Evolutionary conservation across 2,888 invertebrate species (phyloP).

Genomic region (Serripes groenlandicus): DNA sequence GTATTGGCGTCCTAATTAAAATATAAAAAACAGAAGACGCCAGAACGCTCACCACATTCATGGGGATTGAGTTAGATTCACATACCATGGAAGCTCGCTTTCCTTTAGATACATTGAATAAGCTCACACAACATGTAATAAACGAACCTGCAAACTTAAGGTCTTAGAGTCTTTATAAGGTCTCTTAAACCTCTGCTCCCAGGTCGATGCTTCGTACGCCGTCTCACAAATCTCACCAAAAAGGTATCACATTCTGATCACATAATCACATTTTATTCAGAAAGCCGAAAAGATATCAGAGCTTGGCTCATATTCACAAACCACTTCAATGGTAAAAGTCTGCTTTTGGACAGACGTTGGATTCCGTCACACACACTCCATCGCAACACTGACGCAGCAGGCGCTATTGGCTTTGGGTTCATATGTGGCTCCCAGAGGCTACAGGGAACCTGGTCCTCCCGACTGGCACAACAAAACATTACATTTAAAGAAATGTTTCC

Average conservation of each 20-base stretch:
- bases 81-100: slow-evolving; percentile 47
- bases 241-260: slow-evolving; percentile 39
- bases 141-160: slow-evolving; percentile 18
- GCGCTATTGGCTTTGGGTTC: slow-evolving; percentile 57
- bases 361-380: background rate
- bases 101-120: slow-evolving; percentile 28
- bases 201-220: slow-evolving; percentile 40
- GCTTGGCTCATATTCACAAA: slow-evolving; percentile 47
- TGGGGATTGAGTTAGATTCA: slow-evolving; percentile 52
- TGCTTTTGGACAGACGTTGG: slow-evolving; percentile 38
- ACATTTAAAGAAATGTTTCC: slow-evolving; percentile 47
- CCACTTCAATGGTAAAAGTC: slow-evolving; percentile 52
- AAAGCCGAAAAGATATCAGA: slow-evolving; percentile 24
- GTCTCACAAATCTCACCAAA: slow-evolving; percentile 44
- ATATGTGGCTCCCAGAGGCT: slow-evolving; percentile 42
- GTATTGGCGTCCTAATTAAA: slow-evolving; percentile 40
- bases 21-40: slow-evolving; percentile 39
- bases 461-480: background rate
- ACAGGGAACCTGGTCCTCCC: slow-evolving; percentile 36
- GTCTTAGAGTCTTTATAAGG: slow-evolving; percentile 28
- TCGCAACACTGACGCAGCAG: slow-evolving; percentile 42
- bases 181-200: slow-evolving; percentile 56
- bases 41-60: slow-evolving; percentile 15
- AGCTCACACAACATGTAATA: slow-evolving; percentile 2
- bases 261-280: slow-evolving; percentile 28